Conservation (phyloP, 1,140 invertebrate species). For the Drosophila carrolli region DNA sequence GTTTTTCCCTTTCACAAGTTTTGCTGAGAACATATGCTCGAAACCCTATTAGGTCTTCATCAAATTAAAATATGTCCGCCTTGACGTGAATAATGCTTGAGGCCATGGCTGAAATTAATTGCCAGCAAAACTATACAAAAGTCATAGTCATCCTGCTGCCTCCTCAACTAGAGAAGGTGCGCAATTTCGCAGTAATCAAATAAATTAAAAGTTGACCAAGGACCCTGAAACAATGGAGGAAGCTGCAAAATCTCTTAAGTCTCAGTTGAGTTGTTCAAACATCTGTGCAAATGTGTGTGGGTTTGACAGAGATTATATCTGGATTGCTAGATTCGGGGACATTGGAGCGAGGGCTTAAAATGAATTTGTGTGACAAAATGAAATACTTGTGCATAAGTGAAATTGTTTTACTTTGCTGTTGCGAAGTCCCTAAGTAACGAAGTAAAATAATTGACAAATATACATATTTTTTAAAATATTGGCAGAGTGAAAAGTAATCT, state of each 20-base stretch:
- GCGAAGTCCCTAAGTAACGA: not conserved
- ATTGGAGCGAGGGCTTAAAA: constrained; percentile 17
- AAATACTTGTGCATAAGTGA: constrained; percentile 38
- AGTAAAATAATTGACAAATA: not conserved
- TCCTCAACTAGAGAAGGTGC: constrained; percentile 50
- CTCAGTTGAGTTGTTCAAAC: constrained; percentile 56
- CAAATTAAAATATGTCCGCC: constrained; percentile 56
- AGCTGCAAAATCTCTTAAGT: constrained; percentile 52
- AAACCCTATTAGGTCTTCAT: constrained; percentile 52
- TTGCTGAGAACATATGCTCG: constrained; percentile 43
- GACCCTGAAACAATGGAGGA: constrained; percentile 56
- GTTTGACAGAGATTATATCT: constrained; percentile 41
- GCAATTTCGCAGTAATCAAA: constrained; percentile 57
- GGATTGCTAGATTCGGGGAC: constrained; percentile 24
- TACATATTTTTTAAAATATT: constrained; percentile 18
- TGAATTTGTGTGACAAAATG: constrained; percentile 38
- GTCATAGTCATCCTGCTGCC: constrained; percentile 18
- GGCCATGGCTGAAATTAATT: constrained; percentile 68
- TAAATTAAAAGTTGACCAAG: constrained; percentile 71
- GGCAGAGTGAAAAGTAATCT: constrained; percentile 11
- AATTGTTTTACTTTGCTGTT: constrained; percentile 39
- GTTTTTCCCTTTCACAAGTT: constrained; percentile 53
- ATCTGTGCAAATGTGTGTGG: constrained; percentile 35
- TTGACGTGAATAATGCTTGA: constrained; percentile 37
- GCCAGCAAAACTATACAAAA: constrained; percentile 66